Percentiles rank a stretch among this genome's conserved stretches.
Evolutionary conservation across 2,113 vertebrate genomes (phyloP).

Genomic region (Sphyrna mokarran): DNA sequence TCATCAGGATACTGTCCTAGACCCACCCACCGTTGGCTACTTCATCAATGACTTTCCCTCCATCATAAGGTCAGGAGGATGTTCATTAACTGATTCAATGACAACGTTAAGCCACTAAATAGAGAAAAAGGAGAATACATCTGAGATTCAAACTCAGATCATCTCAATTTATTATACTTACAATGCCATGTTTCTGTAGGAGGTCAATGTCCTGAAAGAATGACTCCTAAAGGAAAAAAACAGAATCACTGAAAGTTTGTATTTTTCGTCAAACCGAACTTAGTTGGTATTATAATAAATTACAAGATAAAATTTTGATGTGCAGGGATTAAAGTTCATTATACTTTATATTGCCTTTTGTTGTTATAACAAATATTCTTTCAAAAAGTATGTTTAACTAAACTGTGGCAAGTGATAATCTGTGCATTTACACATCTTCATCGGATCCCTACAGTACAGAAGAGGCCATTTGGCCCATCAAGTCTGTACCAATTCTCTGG

Average conservation of each 20-base stretch:
- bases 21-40: too few species aligned
- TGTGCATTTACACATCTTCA: background rate
- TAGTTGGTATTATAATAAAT: background rate
- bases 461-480: too few species aligned
- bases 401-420: background rate
- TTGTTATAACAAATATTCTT: background rate
- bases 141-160: slow-evolving; percentile 20
- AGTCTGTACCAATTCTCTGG: too few species aligned
- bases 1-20: too few species aligned
- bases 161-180: slow-evolving; percentile 60
- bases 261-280: background rate
- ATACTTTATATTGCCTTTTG: too few species aligned
- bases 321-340: background rate
- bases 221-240: slow-evolving; percentile 64
- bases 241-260: background rate
- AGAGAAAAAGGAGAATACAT: slow-evolving; percentile 38
- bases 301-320: background rate
- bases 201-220: slow-evolving; percentile 97
- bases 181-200: slow-evolving; percentile 93
- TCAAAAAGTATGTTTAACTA: background rate
- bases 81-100: slow-evolving; percentile 41
- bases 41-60: background rate
- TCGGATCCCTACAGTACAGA: too few species aligned
- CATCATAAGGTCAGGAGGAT: background rate
- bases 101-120: slow-evolving; percentile 41